These are phyloP conservation scores for Tapirus terrestris DNA, from an alignment of 2,113 vertebrate genomes.

Conservation along the genomic window DNA sequence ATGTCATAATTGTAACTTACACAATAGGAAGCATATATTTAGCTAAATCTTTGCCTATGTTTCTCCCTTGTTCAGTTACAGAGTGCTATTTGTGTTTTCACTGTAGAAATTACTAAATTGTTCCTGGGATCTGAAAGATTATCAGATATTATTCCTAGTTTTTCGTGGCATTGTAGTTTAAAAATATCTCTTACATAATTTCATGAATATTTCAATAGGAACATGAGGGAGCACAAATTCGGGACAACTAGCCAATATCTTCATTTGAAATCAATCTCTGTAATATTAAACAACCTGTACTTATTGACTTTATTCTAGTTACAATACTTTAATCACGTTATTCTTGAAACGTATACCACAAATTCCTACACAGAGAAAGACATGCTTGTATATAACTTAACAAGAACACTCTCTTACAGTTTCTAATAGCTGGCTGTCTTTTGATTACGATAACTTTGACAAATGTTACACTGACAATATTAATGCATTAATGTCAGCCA, in stretches of 20 bases:
- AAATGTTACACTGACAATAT: conserved; percentile 19
- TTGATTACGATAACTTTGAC: conserved; percentile 45
- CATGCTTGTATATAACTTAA: background rate
- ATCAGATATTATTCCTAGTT: background rate
- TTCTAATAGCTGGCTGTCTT: background rate
- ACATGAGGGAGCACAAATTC: background rate
- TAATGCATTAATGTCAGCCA: background rate
- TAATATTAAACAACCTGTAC: background rate
- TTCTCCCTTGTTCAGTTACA: background rate
- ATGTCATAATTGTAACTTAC: background rate
- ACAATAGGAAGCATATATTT: background rate
- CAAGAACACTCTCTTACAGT: background rate
- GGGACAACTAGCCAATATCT: background rate
- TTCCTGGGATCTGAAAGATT: background rate
- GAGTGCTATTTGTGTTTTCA: background rate
- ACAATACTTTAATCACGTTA: background rate
- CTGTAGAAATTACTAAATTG: background rate
- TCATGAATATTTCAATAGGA: conserved; percentile 21
- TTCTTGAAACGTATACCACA: background rate
- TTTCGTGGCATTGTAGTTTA: background rate
- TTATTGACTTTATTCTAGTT: background rate
- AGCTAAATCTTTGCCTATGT: background rate
- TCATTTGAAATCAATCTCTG: background rate
- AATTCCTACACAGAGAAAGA: background rate
- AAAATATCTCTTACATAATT: background rate